Evolutionary conservation across 92 coral and sea anemone species (phyloP), one percentile per base, ranked within the genome.

Genomic region (Umimayanthus kanabou): DNA sequence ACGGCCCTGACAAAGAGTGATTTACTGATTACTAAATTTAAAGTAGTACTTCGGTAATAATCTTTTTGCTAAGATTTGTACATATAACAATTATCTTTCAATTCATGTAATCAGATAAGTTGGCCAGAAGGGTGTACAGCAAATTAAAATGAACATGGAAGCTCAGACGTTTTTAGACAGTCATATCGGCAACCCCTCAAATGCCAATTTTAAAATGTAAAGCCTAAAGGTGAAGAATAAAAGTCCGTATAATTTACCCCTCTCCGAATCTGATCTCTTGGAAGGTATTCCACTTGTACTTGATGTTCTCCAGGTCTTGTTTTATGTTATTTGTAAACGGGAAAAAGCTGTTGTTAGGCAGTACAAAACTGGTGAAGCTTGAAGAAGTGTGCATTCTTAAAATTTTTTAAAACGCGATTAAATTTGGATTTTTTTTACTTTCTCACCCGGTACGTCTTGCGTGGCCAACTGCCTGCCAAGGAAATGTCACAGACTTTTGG

Each of bases 401-500:
- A n/a, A n/a, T 33, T 33, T 33, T 33, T 33, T 2, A 33, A 33
- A 33, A 33, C 37, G 37, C 37, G 37, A 33, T 33, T 33, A 33
- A 33, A 33, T 33, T 33, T 33, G 0, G 1, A 33, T 15, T 57
- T 2, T 3, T 18, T 61, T 61, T 61, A 26, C n/a, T 67, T 83
- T 42, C 87, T 71, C 16, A 83, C 87, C 87, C 87, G 20, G 78
- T 83, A 45, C 87, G 87, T 70, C 61, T 83, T 45, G 87, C 87
- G 47, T 45, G 87, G 45, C 87, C 78, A 43, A 83, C 78, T 40
- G 76, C 77, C 42, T 83, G 78, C 87, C 87, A 83, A 45, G 87
- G 87, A 42, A 70, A 69, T 22, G 78, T 45, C 37, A 33, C 11
- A 33, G 66, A 42, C 16, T 83, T 83, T 43, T 70, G 67, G 23